Conservation (phyloP, 2,113 vertebrate genomes). For the Meleagris gallopavo region DNA sequence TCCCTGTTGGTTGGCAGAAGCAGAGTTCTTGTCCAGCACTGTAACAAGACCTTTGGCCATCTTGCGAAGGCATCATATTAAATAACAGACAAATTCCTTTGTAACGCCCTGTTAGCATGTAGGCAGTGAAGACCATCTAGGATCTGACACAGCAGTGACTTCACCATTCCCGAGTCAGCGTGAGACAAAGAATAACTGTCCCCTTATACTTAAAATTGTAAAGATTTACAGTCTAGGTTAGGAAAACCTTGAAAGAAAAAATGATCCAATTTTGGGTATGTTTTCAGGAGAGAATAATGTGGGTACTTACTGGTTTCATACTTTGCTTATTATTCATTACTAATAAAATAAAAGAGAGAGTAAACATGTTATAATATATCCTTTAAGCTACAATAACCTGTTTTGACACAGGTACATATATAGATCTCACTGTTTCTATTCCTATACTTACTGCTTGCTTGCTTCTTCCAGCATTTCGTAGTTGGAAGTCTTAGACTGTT, state of each 20-base stretch:
- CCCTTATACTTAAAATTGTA: background rate
- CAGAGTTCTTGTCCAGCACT: background rate
- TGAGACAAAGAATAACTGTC: background rate
- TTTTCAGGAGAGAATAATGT: background rate
- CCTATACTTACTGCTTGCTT: background rate
- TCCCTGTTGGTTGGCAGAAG: background rate
- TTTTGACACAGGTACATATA: fast-evolving
- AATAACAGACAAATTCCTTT: constrained; percentile 87
- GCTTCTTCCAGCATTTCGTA: background rate
- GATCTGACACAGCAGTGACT: constrained; percentile 98
- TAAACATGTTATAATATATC: background rate
- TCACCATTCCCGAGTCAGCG: constrained; percentile 88
- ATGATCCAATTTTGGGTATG: background rate
- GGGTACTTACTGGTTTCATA: background rate
- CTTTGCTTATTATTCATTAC: background rate
- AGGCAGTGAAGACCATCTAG: constrained; percentile 99
- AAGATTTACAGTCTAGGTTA: background rate
- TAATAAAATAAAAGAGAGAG: background rate
- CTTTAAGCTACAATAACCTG: background rate
- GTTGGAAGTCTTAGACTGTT: background rate
- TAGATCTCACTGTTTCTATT: background rate
- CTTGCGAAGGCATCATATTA: background rate
- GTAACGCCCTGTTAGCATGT: constrained; percentile 98
- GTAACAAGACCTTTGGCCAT: background rate
- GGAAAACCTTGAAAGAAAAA: background rate